Conservation (phyloP, 2,888 invertebrate genomes). For the Acanthococcus lagerstroemiae region DNA sequence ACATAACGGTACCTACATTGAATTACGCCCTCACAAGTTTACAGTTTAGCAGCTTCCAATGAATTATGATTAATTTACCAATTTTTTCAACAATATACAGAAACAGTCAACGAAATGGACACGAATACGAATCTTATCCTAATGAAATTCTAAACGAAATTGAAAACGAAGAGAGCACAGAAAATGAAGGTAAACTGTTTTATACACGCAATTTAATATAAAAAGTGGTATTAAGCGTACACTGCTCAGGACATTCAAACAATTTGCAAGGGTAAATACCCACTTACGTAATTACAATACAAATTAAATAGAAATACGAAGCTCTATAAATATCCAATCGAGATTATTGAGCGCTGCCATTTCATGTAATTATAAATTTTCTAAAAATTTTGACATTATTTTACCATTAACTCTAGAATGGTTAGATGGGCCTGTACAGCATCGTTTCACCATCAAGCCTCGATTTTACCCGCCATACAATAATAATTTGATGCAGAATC, state of each 20-base stretch:
- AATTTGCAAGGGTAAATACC: no score
- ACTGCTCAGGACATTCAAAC: no score
- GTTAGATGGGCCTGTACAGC: conserved; percentile 23
- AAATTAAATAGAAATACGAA: neutral
- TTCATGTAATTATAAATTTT: neutral
- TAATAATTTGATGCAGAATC: conserved; percentile 2
- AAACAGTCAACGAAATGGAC: neutral
- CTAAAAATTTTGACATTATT: neutral
- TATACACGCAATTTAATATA: no score
- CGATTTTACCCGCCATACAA: conserved; percentile 25
- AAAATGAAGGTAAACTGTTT: conserved; percentile 13
- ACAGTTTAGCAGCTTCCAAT: no score
- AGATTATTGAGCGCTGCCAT: neutral
- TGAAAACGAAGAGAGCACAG: conserved; percentile 4
- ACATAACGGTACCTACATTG: no score
- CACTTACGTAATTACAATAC: conserved; percentile 1
- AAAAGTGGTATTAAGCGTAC: no score
- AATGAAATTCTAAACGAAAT: conserved; percentile 12
- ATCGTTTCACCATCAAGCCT: conserved; percentile 9
- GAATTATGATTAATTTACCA: no score
- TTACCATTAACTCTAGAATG: neutral
- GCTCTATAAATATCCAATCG: neutral
- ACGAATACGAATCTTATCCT: conserved; percentile 10
- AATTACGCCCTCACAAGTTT: no score
- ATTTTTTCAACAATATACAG: no score